These are phyloP conservation scores for Zonotrichia leucophrys DNA, from an alignment of 2,113 vertebrate species.

Conservation along the genomic window DNA sequence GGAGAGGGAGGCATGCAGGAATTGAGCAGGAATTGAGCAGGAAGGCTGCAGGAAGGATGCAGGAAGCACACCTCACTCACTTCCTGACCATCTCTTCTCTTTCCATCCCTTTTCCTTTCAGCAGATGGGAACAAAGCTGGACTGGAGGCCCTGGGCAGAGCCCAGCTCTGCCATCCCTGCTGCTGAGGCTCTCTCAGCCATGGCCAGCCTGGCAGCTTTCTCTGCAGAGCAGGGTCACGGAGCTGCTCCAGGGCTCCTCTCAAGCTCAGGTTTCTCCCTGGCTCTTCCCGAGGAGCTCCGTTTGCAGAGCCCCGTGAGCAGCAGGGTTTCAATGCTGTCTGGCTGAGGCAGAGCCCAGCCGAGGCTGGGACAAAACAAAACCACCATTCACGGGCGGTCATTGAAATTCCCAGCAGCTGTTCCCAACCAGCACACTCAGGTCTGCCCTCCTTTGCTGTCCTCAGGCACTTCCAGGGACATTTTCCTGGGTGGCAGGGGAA, in stretches of 20 bases:
- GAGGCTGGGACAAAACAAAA: conserved; percentile 13
- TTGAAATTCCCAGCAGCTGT: conserved; percentile 55
- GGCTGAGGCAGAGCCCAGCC: neutral
- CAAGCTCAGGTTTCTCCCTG: neutral
- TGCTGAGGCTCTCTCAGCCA: neutral
- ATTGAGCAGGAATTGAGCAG: neutral
- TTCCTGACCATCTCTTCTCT: neutral
- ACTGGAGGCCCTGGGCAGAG: neutral
- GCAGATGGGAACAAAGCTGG: neutral
- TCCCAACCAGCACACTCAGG: neutral
- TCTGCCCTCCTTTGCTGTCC: neutral
- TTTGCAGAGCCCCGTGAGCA: neutral
- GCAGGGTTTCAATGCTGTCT: neutral
- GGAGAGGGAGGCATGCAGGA: neutral
- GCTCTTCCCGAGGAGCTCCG: neutral
- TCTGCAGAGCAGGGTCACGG: neutral
- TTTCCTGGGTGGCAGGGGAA: neutral
- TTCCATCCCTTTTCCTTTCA: neutral
- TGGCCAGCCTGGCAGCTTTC: accelerated
- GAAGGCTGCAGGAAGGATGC: neutral
- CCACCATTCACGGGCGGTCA: neutral
- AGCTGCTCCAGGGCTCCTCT: neutral
- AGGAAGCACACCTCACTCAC: neutral
- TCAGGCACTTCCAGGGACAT: neutral
- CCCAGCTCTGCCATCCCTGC: neutral